Conservation (phyloP, 2,113 vertebrate genomes). For the Apodemus sylvaticus region DNA sequence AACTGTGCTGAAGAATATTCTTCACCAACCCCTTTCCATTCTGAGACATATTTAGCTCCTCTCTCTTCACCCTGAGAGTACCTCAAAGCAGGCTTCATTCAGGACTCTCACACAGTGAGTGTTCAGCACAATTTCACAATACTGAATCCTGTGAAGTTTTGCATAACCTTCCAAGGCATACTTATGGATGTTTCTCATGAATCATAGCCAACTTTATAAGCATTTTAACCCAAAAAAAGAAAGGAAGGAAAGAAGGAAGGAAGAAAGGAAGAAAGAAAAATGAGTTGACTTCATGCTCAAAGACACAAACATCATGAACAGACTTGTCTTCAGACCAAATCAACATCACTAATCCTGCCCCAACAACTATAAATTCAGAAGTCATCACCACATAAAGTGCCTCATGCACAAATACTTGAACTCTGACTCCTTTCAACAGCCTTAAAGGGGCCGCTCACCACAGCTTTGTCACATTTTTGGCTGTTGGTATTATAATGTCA, state of each 20-base stretch:
- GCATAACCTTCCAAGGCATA: background rate
- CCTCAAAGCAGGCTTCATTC: background rate
- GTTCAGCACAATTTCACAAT: background rate
- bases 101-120: background rate
- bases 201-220: conserved; percentile 7
- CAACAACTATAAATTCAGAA: conserved; percentile 76
- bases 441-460: conserved; percentile 66
- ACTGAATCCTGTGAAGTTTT: background rate
- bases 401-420: conserved; percentile 72
- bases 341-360: conserved; percentile 55
- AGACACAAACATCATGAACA: conserved; percentile 62
- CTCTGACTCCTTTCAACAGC: conserved; percentile 81
- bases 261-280: conserved; percentile 2
- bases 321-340: conserved; percentile 68
- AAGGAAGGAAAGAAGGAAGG: background rate
- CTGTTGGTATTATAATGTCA: conserved; percentile 60
- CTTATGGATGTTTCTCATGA: conserved; percentile 24
- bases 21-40: background rate
- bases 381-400: conserved; percentile 76
- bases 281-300: conserved; percentile 28
- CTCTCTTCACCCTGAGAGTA: background rate
- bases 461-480: conserved; percentile 64
- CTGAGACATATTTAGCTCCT: background rate
- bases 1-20: background rate
- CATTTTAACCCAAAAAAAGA: background rate